These are phyloP conservation scores for Habroteleia sp. DNA, from an alignment of 2,888 invertebrate species.

Conservation along the genomic window DNA sequence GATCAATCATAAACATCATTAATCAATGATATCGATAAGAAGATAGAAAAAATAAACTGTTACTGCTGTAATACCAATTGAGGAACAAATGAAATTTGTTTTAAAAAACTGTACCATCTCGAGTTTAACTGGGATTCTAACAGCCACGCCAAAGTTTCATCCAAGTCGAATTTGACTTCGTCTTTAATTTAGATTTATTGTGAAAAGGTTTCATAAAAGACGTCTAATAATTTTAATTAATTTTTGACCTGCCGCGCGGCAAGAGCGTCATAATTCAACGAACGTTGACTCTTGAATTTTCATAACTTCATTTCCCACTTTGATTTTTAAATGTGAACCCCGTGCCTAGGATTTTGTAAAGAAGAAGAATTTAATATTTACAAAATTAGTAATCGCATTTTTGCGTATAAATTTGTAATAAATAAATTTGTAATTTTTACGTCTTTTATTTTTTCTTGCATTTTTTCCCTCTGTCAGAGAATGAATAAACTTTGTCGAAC, in stretches of 20 bases:
- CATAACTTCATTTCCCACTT: slow-evolving; percentile 10
- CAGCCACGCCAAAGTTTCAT: slow-evolving; percentile 19
- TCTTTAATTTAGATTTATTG: slow-evolving; percentile 45
- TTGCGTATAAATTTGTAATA: slow-evolving; percentile 1
- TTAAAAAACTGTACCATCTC: slow-evolving; percentile 31
- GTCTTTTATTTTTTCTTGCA: not conserved
- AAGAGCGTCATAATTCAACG: slow-evolving; percentile 1
- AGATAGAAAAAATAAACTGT: slow-evolving; percentile 5
- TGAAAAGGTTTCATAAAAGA: slow-evolving; percentile 35
- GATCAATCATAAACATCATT: slow-evolving; percentile 15
- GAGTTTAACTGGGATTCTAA: slow-evolving; percentile 13
- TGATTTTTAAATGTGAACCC: slow-evolving; percentile 12
- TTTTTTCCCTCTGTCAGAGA: slow-evolving; percentile 19
- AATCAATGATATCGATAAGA: slow-evolving; percentile 9
- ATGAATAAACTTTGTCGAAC: slow-evolving; percentile 40
- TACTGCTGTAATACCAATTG: slow-evolving; percentile 7
- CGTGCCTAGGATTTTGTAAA: too few relatives aligned
- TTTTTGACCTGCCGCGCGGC: slow-evolving; percentile 19
- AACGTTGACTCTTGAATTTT: slow-evolving; percentile 33
- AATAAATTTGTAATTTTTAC: not conserved
- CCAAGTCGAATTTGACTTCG: slow-evolving; percentile 30
- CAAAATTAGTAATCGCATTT: not conserved
- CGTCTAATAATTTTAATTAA: slow-evolving; percentile 46
- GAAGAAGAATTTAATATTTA: not conserved
- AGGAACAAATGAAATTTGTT: slow-evolving; percentile 26